Conservation (phyloP, 2,888 invertebrate genomes). For the Malthinus seriepunctatus region DNA sequence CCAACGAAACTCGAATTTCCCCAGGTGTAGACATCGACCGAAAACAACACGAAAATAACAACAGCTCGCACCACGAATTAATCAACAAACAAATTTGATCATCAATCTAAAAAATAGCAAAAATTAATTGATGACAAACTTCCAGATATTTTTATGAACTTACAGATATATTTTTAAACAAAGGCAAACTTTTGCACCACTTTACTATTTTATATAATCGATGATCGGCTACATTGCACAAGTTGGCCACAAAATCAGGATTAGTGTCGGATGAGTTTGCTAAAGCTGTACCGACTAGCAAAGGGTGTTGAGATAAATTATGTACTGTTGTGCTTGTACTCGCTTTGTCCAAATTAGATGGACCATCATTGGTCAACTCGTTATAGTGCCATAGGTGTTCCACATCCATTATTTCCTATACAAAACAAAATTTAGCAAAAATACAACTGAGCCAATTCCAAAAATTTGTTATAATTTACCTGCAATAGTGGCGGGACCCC, state of each 20-base stretch:
- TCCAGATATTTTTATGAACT: conserved; percentile 45
- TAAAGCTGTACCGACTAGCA: conserved; percentile 60
- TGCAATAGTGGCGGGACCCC: conserved; percentile 71
- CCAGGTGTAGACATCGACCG: conserved; percentile 90
- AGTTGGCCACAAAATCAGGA: conserved; percentile 84
- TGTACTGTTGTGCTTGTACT: conserved; percentile 50
- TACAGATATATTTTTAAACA: conserved; percentile 95
- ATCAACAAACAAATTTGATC: conserved; percentile 96
- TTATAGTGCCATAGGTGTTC: conserved; percentile 95
- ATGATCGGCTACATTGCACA: conserved; percentile 94
- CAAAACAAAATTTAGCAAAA: conserved; percentile 32
- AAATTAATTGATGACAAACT: conserved; percentile 8
- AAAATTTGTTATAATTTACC: conserved; percentile 52
- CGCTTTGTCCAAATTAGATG: conserved; percentile 45
- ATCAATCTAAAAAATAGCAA: conserved; percentile 80
- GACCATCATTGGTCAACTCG: conserved; percentile 65
- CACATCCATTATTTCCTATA: conserved; percentile 92
- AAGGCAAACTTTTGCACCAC: conserved; percentile 96
- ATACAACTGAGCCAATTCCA: too few species aligned
- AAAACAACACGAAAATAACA: conserved; percentile 92
- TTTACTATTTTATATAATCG: conserved; percentile 96
- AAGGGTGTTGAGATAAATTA: conserved; percentile 58
- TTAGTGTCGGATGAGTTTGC: conserved; percentile 63
- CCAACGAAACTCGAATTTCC: conserved; percentile 72
- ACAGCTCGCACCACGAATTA: conserved; percentile 95